Evolutionary conservation across 2,113 vertebrate species (phyloP), one percentile per base, ranked within the genome.

Genomic region (Lepidiolamprologus cunningtoni): DNA sequence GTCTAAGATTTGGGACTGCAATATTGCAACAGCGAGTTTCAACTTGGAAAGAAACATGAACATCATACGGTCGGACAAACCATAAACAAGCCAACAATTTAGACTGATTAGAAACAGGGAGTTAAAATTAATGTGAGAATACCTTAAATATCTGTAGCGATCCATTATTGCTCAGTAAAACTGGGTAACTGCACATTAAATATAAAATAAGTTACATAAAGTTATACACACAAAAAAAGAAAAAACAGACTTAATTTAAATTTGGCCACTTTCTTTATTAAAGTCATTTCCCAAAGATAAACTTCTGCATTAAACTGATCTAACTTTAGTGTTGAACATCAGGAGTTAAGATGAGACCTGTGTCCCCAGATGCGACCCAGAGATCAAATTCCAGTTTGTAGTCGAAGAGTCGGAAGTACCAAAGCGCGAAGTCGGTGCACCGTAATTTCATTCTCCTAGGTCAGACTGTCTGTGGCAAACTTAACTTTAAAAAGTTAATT

Each of bases 41-140:
- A 73, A 45, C 66, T 73, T 17, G 37, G 37, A 73, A 73, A 73
- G 66, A 73, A 42, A 45, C 21, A 73, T 26, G 4, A 28, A 26
- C 2, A 1, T 40, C 11, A 40, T 21, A 40, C 1, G 11, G 35
- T 68, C 11, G 1, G n/a, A 68, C 63, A 23, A 71, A 42, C 21
- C 40, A 26, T 73, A 26, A 45, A 45, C n/a, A 7, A 73, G 66
- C 13, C 21, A 45, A 16, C 66, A 73, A 16, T 73, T 45, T 45
- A 73, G 68, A 45, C 13, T 14, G 66, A 42, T 73, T 17, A 47
- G 9, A 45, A 26, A 45, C 37, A 10, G 21, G 23, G n/a, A 76
- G 21, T 28, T 47, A 73, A 73, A 73, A 45, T 26, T 47, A 17
- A 47, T 47, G 40, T 47, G 40, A 47, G 40, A 26, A 76, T 45